Evolutionary conservation across 2,797 vertebrate species (phyloP), one percentile per base, ranked within the genome.

Genomic region (Hemitrygon akajei): DNA sequence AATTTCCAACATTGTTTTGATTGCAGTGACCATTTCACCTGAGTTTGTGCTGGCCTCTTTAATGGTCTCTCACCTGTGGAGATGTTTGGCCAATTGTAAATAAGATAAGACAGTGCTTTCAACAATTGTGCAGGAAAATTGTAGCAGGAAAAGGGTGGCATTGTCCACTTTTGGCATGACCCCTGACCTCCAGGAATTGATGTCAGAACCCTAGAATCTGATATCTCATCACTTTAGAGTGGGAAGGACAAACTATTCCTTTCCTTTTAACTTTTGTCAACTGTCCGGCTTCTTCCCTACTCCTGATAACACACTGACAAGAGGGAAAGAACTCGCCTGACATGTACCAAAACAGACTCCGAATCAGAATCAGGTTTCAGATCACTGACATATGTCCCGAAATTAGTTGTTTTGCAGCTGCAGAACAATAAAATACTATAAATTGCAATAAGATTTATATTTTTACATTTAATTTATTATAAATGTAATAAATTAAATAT

Each of bases 31-130:
- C 86, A 89, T 69, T 69, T 69, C 18, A 69, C n/a, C 16, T 18
- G n/a, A 89, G 63, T 66, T 89, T 89, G 86, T 37, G 86, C 30
- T 37, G n/a, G n/a, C 16, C 11, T n/a, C 60, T 89, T 89, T 89
- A 69, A 69, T 69, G 60, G 60, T 16, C 86, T 37, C 86, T 89
- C 86, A 89, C 86, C 86, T 89, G 86, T 89, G n/a, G 58, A 87
- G 30, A 9, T 87, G 7, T 60, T 34, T 66, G 60, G 25, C 25
- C 27, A 18, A 18, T 87, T 87, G 58, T 87, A 30, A 89, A 89
- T 60, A 89, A 89, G 86, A 89, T 89, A 89, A 89, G 86, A 22
- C 60, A 66, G 60, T 9, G 86, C 86, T 89, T 89, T 89, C 86
- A 89, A 66, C 60, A 37, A n/a, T 22, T 37, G 60, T n/a, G 22